Evolutionary conservation across 2,113 vertebrate species (phyloP), one percentile per base, ranked within the genome.

Genomic region (Rhea pennata): DNA sequence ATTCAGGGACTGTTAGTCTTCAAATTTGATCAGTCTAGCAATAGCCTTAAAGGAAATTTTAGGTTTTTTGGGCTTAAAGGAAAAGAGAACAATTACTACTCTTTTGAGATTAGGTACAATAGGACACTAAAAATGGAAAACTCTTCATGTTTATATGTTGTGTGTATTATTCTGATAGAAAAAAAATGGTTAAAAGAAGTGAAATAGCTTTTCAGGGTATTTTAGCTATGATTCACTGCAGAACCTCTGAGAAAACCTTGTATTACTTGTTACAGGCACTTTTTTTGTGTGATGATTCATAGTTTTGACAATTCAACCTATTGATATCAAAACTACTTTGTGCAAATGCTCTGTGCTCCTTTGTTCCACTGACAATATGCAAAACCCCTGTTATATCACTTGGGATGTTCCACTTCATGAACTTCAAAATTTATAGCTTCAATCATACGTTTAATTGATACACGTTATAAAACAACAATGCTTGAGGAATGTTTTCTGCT

Each of bases 241-340:
- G 78, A 84, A 86, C 23, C 9, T 86, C 69, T 95, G 66, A 54
- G 65, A 93, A 74, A 93, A 36, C 84, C 67, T 65, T 64, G 12
- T 79, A 64, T 87, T 92, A 39, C 73, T 84, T 92, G 50, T 84
- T 93, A 67, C 64, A 72, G 65, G 48, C 7, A 11, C 74, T 86
- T 84, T 88, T 84, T 83, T 92, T 42, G 46, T 42, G 46, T 79
- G 51, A 58, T 88, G 86, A 95, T 70, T 97, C 96, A 90, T 67
- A 86, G 71, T 58, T 92, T 70, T 94, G 82, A 95, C 87, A 96
- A 65, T 88, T 75, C 69, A 83, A 67, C 15, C 64, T 91, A 69
- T 36, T 96, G 95, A 93, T 93, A 97, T 59, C 94, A 93, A 95
- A 95, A 92, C 39, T 50, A 42, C 62, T 90, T 72, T 84, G 75